phyloP scores from a whole-genome alignment of 2,113 vertebrate genomes.

The Chaetura pelagica region DNA sequence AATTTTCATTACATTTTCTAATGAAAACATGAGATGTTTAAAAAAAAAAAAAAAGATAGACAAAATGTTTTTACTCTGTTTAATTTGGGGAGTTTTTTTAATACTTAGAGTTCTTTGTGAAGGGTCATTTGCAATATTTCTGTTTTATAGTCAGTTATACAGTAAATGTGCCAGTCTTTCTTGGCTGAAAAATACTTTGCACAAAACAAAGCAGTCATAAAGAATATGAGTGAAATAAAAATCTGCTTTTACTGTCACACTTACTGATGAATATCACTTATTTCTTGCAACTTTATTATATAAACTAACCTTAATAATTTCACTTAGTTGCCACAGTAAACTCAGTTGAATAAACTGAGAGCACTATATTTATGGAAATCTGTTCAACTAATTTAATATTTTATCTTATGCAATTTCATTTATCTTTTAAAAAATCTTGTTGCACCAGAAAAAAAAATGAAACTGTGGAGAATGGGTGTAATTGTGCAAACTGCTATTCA shows the following conservation, averaged over 20 bases:
- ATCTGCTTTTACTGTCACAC: neutral
- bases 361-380: neutral
- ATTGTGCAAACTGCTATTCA: neutral
- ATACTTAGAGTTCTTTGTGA: neutral
- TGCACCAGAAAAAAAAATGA: neutral
- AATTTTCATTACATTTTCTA: neutral
- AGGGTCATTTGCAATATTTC: neutral
- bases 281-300: neutral
- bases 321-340: neutral
- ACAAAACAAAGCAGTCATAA: neutral
- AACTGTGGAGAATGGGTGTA: neutral
- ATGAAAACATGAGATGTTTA: neutral
- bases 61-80: neutral
- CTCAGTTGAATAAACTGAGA: neutral
- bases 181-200: neutral
- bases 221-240: neutral
- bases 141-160: neutral
- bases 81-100: neutral
- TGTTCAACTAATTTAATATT: neutral
- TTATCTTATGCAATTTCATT: neutral
- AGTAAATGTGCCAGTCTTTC: neutral
- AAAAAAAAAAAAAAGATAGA: neutral
- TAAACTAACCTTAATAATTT: neutral
- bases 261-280: neutral
- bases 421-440: neutral